Percentiles rank a stretch among this genome's conserved stretches.
These are phyloP conservation scores for Denticeps clupeoides DNA, from an alignment of 2,797 vertebrate species.

Conservation along the genomic window DNA sequence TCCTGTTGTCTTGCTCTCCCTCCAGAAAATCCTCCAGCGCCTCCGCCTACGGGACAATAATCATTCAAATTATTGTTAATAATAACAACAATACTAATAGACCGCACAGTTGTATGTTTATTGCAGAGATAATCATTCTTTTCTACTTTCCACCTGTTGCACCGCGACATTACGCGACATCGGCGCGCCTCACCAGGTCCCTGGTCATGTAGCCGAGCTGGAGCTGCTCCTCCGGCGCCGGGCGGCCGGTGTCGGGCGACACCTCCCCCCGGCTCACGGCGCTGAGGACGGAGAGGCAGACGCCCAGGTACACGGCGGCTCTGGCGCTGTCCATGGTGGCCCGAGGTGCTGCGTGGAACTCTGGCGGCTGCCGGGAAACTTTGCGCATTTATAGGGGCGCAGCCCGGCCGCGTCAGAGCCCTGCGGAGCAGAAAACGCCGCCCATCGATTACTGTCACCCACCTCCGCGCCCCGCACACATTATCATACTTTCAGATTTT, in stretches of 20 bases:
- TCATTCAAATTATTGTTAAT: neutral
- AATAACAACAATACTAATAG: too few species aligned
- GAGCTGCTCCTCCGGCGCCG: slow-evolving; percentile 30
- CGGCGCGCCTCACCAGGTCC: slow-evolving; percentile 33
- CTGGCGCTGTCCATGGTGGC: slow-evolving; percentile 52
- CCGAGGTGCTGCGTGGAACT: neutral
- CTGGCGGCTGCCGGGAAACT: slow-evolving; percentile 33
- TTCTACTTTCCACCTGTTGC: too few species aligned
- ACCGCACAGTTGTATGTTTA: too few species aligned
- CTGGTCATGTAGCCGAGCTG: slow-evolving; percentile 25
- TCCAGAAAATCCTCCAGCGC: slow-evolving; percentile 54
- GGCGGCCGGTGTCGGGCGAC: slow-evolving; percentile 34
- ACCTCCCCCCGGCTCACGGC: slow-evolving; percentile 46
- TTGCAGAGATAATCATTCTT: too few species aligned
- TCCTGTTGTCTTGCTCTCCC: slow-evolving; percentile 32
- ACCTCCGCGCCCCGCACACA: slow-evolving; percentile 6
- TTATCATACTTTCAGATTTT: slow-evolving; percentile 20
- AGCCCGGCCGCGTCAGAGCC: too few species aligned
- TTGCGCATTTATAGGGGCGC: slow-evolving; percentile 45
- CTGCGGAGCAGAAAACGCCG: too few species aligned
- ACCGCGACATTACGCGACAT: too few species aligned
- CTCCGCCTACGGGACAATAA: slow-evolving; percentile 37
- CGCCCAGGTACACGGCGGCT: slow-evolving; percentile 41
- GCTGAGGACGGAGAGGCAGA: slow-evolving; percentile 48
- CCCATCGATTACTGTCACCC: slow-evolving; percentile 36